A percentile compares a stretch with the other conserved stretches of the same genome.
These are phyloP conservation scores for Amphipyra berbera DNA, from an alignment of 2,888 invertebrate genomes.

Conservation along the genomic window DNA sequence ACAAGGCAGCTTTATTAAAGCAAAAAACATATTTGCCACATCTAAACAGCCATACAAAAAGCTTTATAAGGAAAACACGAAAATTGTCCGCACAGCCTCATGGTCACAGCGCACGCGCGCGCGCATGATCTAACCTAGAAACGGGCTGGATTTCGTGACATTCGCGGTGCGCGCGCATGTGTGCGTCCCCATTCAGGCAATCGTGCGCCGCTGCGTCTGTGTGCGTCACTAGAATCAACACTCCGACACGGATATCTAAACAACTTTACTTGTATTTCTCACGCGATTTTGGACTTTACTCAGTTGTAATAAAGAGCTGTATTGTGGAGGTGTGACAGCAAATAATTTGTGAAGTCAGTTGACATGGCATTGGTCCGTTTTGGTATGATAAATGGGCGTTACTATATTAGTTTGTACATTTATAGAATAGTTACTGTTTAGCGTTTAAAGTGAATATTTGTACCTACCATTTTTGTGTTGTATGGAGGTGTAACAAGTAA, in stretches of 20 bases:
- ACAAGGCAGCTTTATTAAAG: background rate
- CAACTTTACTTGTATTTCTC: conserved; percentile 33
- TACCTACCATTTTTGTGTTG: conserved; percentile 47
- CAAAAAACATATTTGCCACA: conserved; percentile 6
- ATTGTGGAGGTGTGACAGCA: conserved; percentile 51
- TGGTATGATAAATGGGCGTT: conserved; percentile 87
- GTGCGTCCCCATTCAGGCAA: conserved; percentile 73
- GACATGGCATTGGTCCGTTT: conserved; percentile 87
- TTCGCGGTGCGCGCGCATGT: conserved; percentile 69
- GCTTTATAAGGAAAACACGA: conserved; percentile 47
- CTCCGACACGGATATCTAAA: conserved; percentile 60
- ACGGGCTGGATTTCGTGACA: conserved; percentile 88
- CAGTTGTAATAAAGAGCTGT: conserved; percentile 39
- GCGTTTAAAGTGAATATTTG: conserved; percentile 47
- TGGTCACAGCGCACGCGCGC: conserved; percentile 76
- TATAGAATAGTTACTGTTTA: conserved; percentile 72
- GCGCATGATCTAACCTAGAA: conserved; percentile 88
- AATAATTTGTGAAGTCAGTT: conserved; percentile 70
- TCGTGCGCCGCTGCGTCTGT: conserved; percentile 64
- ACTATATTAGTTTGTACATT: conserved; percentile 75
- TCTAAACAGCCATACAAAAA: conserved; percentile 14
- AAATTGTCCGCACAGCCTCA: conserved; percentile 52
- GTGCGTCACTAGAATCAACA: conserved; percentile 65
- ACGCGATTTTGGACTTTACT: conserved; percentile 56
- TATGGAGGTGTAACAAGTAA: conserved; percentile 29